phyloP scores from a whole-genome alignment of 2,888 invertebrate species.

The Capitulum mitella region DNA sequence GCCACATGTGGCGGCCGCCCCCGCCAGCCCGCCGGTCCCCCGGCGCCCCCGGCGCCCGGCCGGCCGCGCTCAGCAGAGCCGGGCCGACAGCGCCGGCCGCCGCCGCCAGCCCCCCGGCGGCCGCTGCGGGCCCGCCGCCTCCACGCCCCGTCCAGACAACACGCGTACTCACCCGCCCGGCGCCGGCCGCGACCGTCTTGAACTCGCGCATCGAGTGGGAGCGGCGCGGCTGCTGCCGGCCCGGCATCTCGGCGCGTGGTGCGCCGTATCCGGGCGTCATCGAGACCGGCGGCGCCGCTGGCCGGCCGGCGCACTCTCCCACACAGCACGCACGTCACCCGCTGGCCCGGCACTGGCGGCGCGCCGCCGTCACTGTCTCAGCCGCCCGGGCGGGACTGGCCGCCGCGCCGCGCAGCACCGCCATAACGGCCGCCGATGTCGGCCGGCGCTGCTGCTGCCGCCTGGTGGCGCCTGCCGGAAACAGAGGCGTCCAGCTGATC shows the following conservation, averaged over 20 bases:
- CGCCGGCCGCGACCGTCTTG: not conserved
- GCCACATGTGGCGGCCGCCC: not conserved
- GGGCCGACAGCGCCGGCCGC: not conserved
- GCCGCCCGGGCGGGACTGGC: too few species aligned
- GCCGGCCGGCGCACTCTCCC: too few species aligned
- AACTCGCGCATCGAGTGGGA: slow-evolving; percentile 19
- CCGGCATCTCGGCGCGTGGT: slow-evolving; percentile 54
- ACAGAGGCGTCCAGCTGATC: too few species aligned
- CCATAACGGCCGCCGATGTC: too few species aligned
- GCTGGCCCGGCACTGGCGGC: too few species aligned
- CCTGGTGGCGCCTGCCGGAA: too few species aligned
- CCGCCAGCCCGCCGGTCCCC: not conserved
- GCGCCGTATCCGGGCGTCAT: not conserved
- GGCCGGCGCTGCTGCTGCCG: too few species aligned
- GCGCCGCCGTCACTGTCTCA: too few species aligned
- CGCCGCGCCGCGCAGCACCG: too few species aligned
- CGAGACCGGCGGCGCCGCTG: too few species aligned
- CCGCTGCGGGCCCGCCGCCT: not conserved
- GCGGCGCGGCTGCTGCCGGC: slow-evolving; percentile 39
- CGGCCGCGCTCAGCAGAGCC: not conserved
- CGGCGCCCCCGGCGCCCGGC: not conserved
- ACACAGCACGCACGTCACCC: too few species aligned
- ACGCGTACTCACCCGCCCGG: not conserved
- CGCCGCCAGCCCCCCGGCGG: not conserved
- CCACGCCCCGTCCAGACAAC: too few species aligned